phyloP scores from a whole-genome alignment of 2,888 invertebrate species.

The Phengaris alcon region DNA sequence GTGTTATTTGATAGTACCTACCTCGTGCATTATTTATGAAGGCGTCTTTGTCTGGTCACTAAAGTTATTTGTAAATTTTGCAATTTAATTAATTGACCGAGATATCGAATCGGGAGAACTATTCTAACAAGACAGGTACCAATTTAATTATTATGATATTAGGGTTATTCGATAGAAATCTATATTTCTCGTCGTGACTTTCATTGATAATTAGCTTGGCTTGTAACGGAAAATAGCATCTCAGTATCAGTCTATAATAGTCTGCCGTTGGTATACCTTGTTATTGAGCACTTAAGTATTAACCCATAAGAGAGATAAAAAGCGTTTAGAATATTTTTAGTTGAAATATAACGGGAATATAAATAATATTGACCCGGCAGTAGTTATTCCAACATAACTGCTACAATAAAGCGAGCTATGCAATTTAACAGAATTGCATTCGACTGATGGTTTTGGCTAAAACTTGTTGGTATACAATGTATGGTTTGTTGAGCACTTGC shows the following conservation, averaged over 20 bases:
- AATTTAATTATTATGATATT: not conserved
- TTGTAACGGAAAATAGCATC: no score
- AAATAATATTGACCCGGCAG: constrained; percentile 72
- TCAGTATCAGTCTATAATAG: no score
- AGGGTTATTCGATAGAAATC: not conserved
- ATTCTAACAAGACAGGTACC: not conserved
- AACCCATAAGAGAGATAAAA: no score
- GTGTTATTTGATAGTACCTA: not conserved
- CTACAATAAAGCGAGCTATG: constrained; percentile 75
- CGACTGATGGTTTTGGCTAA: constrained; percentile 63
- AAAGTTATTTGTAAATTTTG: not conserved
- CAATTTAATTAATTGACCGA: not conserved
- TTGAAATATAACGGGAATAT: constrained; percentile 50
- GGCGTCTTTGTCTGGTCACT: not conserved
- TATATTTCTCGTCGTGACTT: not conserved
- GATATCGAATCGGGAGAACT: not conserved
- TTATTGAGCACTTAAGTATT: no score
- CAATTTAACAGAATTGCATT: constrained; percentile 73
- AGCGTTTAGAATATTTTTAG: not conserved
- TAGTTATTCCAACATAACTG: constrained; percentile 58
- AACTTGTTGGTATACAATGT: constrained; percentile 44
- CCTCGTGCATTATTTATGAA: not conserved
- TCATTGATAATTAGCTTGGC: no score
- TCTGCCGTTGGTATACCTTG: no score
- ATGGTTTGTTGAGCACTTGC: constrained; percentile 8